Conservation (phyloP, 1,140 invertebrate species). For the Saxidomus purpurata region DNA sequence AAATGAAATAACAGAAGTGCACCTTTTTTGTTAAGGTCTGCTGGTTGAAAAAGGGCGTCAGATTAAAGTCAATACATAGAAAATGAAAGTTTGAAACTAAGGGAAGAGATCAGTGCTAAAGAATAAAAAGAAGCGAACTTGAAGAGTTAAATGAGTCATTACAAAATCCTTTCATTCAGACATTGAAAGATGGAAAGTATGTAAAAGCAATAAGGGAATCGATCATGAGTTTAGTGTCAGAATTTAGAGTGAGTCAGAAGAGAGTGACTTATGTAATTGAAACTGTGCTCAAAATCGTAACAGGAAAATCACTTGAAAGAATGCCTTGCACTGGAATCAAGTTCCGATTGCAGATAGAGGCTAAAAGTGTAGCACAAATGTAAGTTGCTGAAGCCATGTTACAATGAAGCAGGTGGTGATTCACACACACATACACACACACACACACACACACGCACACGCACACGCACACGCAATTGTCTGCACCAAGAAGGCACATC, state of each 20-base stretch:
- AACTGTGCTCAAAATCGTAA: slow-evolving; percentile 52
- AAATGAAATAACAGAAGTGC: neutral
- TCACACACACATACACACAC: no score
- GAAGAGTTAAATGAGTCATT: neutral
- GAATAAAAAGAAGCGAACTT: neutral
- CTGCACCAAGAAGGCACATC: slow-evolving; percentile 54
- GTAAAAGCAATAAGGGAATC: slow-evolving; percentile 53
- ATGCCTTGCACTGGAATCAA: slow-evolving; percentile 46
- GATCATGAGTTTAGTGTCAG: slow-evolving; percentile 43
- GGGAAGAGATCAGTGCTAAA: neutral
- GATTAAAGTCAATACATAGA: neutral
- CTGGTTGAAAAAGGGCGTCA: neutral
- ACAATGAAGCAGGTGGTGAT: no score
- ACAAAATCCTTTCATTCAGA: neutral
- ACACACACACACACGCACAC: no score
- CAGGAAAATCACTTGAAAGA: slow-evolving; percentile 66
- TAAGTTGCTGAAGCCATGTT: slow-evolving; percentile 57
- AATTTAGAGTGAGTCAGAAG: slow-evolving; percentile 47
- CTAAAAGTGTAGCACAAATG: slow-evolving; percentile 41
- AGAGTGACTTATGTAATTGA: slow-evolving; percentile 52
- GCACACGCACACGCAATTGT: neutral
- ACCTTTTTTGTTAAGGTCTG: neutral
- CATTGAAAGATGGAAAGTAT: slow-evolving; percentile 31
- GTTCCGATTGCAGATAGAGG: slow-evolving; percentile 28
- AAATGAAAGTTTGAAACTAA: neutral